A percentile compares a stretch with the other conserved stretches of the same genome.
phyloP scores from a whole-genome alignment of 2,888 invertebrate genomes.

The Rhagium mordax region DNA sequence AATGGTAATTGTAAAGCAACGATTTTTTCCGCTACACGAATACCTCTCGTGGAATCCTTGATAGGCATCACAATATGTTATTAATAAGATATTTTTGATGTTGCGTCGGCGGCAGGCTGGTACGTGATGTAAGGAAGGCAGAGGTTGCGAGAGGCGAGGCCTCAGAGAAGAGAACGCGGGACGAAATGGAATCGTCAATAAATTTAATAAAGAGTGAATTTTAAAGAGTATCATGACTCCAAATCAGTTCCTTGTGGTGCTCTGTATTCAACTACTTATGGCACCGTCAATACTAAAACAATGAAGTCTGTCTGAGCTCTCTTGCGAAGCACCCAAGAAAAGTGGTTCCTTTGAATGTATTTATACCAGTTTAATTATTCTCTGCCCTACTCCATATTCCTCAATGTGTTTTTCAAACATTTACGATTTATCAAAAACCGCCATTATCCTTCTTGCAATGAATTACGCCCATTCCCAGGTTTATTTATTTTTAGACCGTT shows the following conservation, averaged over 20 bases:
- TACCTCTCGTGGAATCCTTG: slow-evolving; percentile 30
- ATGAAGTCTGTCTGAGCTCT: no score
- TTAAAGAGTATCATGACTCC: no score
- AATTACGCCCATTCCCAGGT: background rate
- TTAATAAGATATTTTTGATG: slow-evolving; percentile 46
- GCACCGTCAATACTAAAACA: no score
- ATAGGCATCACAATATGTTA: slow-evolving; percentile 53
- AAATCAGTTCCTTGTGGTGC: no score
- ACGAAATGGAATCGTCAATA: no score
- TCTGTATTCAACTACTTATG: no score
- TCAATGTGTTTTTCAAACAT: no score
- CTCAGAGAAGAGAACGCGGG: slow-evolving; percentile 18
- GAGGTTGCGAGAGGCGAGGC: slow-evolving; percentile 32
- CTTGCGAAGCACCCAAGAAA: no score
- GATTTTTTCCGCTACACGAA: slow-evolving; percentile 27
- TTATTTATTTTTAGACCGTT: slow-evolving; percentile 1
- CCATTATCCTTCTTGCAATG: background rate
- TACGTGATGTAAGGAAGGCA: slow-evolving; percentile 37
- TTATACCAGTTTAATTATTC: no score
- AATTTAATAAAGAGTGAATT: no score
- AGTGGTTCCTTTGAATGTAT: no score
- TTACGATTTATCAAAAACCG: background rate
- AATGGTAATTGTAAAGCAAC: slow-evolving; percentile 32
- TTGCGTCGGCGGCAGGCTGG: slow-evolving; percentile 36
- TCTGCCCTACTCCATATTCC: no score